Evolutionary conservation across 2,888 invertebrate genomes (phyloP).

Genomic region (Mimas tiliae): DNA sequence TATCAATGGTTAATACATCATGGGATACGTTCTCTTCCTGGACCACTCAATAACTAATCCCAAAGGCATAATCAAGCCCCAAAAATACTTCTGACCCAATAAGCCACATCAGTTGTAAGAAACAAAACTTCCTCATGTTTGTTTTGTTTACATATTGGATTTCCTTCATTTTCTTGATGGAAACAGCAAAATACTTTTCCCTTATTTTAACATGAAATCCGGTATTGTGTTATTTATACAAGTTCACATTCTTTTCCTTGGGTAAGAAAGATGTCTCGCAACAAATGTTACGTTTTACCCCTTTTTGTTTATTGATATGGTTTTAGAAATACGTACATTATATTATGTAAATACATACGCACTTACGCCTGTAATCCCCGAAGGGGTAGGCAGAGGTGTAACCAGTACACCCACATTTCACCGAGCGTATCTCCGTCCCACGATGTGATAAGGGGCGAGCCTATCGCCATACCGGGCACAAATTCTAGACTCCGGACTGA

Average conservation of each 20-base stretch:
- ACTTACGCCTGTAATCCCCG: no score
- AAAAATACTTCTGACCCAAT: neutral
- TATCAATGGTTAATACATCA: neutral
- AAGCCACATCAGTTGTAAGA: neutral
- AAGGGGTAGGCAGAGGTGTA: no score
- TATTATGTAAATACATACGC: neutral
- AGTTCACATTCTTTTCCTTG: slow-evolving; percentile 4
- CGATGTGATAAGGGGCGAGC: no score
- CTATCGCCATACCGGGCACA: no score
- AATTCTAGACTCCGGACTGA: no score
- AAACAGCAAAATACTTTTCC: slow-evolving; percentile 8
- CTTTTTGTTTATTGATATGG: slow-evolving; percentile 6
- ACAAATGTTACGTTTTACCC: slow-evolving; percentile 10
- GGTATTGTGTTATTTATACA: slow-evolving; percentile 13
- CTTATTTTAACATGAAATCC: slow-evolving; percentile 15
- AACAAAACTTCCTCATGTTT: neutral
- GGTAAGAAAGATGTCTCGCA: slow-evolving; percentile 14
- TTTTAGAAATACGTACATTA: neutral
- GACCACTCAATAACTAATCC: neutral
- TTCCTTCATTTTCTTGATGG: slow-evolving; percentile 15
- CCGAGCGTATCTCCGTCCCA: no score
- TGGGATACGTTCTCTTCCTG: neutral
- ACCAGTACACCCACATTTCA: no score
- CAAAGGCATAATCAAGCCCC: neutral
- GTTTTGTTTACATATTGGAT: slow-evolving; percentile 17